phyloP scores from a whole-genome alignment of 2,113 vertebrate species.

The Equus quagga region DNA sequence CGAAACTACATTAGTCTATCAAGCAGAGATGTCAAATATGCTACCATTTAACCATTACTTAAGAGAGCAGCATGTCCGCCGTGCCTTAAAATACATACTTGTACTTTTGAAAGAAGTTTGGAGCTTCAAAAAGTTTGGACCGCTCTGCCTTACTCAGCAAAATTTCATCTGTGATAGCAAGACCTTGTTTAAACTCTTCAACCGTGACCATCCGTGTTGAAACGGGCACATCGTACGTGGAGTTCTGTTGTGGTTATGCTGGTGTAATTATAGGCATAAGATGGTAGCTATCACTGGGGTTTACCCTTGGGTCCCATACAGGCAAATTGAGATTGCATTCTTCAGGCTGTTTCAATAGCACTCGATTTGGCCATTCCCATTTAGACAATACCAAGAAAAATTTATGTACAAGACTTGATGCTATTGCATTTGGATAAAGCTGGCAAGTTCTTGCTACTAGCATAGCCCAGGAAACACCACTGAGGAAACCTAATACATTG shows the following conservation, averaged over 20 bases:
- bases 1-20: neutral
- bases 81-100: slow-evolving; percentile 97
- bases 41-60: slow-evolving; percentile 59
- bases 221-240: slow-evolving; percentile 95
- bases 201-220: slow-evolving; percentile 95
- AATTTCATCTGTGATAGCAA: slow-evolving; percentile 95
- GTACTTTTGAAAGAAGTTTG: slow-evolving; percentile 98
- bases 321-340: slow-evolving; percentile 95
- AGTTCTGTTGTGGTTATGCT: slow-evolving; percentile 97
- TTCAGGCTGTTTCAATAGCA: slow-evolving; percentile 94
- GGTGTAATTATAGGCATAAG: slow-evolving; percentile 98
- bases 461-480: slow-evolving; percentile 96
- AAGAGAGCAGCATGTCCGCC: slow-evolving; percentile 85
- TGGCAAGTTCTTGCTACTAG: slow-evolving; percentile 96
- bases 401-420: slow-evolving; percentile 95
- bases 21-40: slow-evolving; percentile 55
- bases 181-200: slow-evolving; percentile 95
- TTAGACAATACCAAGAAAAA: slow-evolving; percentile 97
- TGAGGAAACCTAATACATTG: slow-evolving; percentile 96
- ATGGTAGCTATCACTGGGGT: slow-evolving; percentile 95
- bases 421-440: slow-evolving; percentile 95
- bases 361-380: slow-evolving; percentile 96
- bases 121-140: slow-evolving; percentile 97
- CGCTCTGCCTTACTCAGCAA: slow-evolving; percentile 95
- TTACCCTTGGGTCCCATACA: slow-evolving; percentile 96